Conservation (phyloP, 2,113 vertebrate genomes). For the Mus pahari region DNA sequence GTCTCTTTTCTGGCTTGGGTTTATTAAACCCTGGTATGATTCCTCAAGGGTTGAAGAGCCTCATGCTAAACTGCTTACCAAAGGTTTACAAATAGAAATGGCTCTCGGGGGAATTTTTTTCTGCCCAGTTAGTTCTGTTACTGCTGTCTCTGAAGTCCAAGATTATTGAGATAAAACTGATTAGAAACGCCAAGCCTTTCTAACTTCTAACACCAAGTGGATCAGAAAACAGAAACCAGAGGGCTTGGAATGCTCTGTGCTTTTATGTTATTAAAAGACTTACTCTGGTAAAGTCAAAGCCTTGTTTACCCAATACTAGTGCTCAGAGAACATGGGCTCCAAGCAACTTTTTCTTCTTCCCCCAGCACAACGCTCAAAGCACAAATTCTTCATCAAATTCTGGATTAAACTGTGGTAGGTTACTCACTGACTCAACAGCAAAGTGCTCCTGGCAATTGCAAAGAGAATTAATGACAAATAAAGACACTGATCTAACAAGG, state of each 20-base stretch:
- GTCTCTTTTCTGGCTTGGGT: constrained; percentile 57
- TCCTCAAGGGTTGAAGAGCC: constrained; percentile 68
- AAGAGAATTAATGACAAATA: constrained; percentile 43
- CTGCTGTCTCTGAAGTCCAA: constrained; percentile 66
- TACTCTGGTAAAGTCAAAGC: constrained; percentile 60
- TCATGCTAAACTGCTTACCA: constrained; percentile 58
- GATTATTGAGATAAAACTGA: constrained; percentile 76
- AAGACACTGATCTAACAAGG: neutral
- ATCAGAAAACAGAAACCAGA: constrained; percentile 47
- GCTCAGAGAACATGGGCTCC: constrained; percentile 51
- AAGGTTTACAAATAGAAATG: constrained; percentile 72
- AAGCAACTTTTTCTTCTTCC: constrained; percentile 7
- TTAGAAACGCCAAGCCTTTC: constrained; percentile 55
- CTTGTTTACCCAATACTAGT: constrained; percentile 44
- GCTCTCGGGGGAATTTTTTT: constrained; percentile 37
- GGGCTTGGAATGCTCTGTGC: neutral
- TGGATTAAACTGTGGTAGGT: neutral
- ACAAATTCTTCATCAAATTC: constrained; percentile 51
- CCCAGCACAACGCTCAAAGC: constrained; percentile 9
- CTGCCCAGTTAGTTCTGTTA: constrained; percentile 74
- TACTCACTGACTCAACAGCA: constrained; percentile 24
- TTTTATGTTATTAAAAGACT: constrained; percentile 63
- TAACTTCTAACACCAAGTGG: constrained; percentile 34
- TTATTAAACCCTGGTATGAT: constrained; percentile 71
- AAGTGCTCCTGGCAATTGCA: neutral